Percentiles rank a stretch among this genome's conserved stretches.
Conservation (phyloP, 1,140 invertebrate genomes). For the Pseudomyrmex gracilis region DNA sequence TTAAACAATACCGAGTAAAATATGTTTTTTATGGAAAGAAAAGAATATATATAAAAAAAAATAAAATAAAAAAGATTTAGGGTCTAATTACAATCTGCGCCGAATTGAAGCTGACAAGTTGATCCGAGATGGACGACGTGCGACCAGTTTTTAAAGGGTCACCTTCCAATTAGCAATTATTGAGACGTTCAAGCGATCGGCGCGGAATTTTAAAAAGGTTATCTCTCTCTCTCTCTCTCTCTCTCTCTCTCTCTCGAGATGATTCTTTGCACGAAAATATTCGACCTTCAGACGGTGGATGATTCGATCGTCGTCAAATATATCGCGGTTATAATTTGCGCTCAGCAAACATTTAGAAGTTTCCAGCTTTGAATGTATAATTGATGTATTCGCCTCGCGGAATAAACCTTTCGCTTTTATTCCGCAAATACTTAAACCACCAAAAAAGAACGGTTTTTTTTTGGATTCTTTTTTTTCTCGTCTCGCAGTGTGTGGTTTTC, state of each 20-base stretch:
- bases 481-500: background rate
- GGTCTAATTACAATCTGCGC: constrained; percentile 17
- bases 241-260: background rate
- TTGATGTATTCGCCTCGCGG: constrained; percentile 9
- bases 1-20: too few species aligned
- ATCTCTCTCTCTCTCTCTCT: background rate
- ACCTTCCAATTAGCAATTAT: constrained; percentile 73
- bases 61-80: background rate
- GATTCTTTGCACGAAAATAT: constrained; percentile 52
- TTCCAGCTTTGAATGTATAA: constrained; percentile 9
- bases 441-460: background rate
- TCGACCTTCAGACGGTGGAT: background rate
- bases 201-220: constrained; percentile 67
- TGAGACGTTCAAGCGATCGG: constrained; percentile 65
- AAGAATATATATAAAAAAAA: background rate
- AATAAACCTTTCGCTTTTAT: background rate
- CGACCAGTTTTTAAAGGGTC: constrained; percentile 74
- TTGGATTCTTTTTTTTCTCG: background rate
- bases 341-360: constrained; percentile 13
- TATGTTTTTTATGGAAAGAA: background rate
- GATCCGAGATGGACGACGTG: constrained; percentile 70
- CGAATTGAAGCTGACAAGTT: constrained; percentile 38
- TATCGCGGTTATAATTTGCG: background rate
- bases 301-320: background rate
- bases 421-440: too few species aligned